Evolutionary conservation across 2,797 vertebrate genomes (phyloP).

Genomic region (Myripristis jacobus): DNA sequence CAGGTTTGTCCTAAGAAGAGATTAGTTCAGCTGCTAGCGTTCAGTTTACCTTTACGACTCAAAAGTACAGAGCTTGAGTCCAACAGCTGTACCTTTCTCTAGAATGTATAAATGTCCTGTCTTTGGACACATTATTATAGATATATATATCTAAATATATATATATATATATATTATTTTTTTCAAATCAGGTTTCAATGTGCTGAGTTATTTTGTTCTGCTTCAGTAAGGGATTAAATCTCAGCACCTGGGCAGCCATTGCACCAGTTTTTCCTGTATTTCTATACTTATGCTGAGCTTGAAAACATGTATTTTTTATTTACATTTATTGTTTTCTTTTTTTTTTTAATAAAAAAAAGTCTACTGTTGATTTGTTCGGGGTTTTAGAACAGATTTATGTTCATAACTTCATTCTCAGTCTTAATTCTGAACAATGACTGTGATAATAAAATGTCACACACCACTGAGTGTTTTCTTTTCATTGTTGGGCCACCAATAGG

Average conservation of each 20-base stretch:
- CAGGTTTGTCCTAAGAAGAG: slow-evolving; percentile 72
- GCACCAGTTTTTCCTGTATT: slow-evolving; percentile 70
- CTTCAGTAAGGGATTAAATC: slow-evolving; percentile 61
- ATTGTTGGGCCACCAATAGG: slow-evolving; percentile 3
- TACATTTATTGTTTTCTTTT: slow-evolving; percentile 76
- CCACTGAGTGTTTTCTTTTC: slow-evolving; percentile 40
- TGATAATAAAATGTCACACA: slow-evolving; percentile 65
- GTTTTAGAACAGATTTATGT: slow-evolving; percentile 49
- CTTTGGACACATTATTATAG: slow-evolving; percentile 57
- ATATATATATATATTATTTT: slow-evolving; percentile 57
- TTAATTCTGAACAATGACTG: slow-evolving; percentile 48
- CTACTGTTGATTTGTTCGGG: slow-evolving; percentile 64
- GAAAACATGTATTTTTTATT: slow-evolving; percentile 79
- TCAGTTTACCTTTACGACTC: slow-evolving; percentile 70
- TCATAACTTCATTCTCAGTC: slow-evolving; percentile 53
- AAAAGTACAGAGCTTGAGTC: slow-evolving; percentile 61
- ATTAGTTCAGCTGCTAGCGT: slow-evolving; percentile 75
- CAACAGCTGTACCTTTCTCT: slow-evolving; percentile 75
- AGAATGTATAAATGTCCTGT: slow-evolving; percentile 79
- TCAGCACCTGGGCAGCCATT: slow-evolving; percentile 68
- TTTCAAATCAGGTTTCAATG: slow-evolving; percentile 74
- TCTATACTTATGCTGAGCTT: slow-evolving; percentile 71
- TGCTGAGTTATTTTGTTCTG: slow-evolving; percentile 65
- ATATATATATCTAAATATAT: slow-evolving; percentile 60
- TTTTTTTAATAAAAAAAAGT: slow-evolving; percentile 73